Evolutionary conservation across 2,888 invertebrate genomes (phyloP), one percentile per base, ranked within the genome.

Genomic region (Cantharis rufa): DNA sequence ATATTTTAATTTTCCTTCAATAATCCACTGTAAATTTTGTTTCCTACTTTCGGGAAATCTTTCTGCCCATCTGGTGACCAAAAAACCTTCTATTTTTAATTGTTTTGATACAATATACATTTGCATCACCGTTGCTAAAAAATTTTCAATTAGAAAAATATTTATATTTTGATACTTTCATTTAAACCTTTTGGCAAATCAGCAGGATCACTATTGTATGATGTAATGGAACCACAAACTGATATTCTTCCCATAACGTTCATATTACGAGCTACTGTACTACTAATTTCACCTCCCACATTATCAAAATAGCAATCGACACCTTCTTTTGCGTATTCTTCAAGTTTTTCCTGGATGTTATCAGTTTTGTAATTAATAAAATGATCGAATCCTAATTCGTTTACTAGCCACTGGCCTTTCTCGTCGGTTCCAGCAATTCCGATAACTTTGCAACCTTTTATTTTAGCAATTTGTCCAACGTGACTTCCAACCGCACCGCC

Each of bases 301-400:
- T 94, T 95, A 85, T 95, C 95, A 84, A 94, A 95, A 84, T 93
- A 95, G 83, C 93, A 93, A 84, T 95, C 94, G 0, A 95, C 87
- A 2, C 94, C 94, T 13, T 93, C 88, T 0, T 94, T 93, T 10
- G 93, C 93, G 72, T 87, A 89, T 85, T 91, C 88, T 80, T 90
- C 90, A 10, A 95, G 87, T 64, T 90, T 91, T 69, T 89, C 83
- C 0, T 85, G 85, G 64, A 93, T 81, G 82, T 92, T 85, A 9
- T 87, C 89, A 2, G 90, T 92, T 87, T 94, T 95, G 86, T 95
- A 95, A 87, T 95, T 95, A 78, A 92, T 92, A n/a, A 91, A 93
- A 80, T 88, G 86, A 85, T 95, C 93, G 83, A 94, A 94, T 5
- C 92, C 91, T 1, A 94, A 86, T 72, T 92, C 91, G 7, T 92